A percentile compares a stretch with the other conserved stretches of the same genome.
Conservation (phyloP, 2,113 vertebrate genomes). For the Oreochromis tanganicae region DNA sequence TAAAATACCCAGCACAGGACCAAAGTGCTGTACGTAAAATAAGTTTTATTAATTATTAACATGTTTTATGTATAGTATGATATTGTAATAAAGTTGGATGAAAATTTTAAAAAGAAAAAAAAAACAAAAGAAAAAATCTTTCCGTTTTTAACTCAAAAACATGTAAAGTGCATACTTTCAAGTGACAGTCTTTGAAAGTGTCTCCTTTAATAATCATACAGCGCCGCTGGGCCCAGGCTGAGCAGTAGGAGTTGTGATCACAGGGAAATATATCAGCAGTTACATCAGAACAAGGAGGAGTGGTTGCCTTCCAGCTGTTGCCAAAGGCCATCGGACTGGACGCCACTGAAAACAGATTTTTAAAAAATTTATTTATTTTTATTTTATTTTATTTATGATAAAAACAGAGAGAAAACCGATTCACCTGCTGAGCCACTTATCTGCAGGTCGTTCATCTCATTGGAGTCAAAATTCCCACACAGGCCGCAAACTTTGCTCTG, state of each 20-base stretch:
- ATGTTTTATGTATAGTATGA: not conserved
- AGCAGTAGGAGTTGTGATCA: constrained; percentile 77
- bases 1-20: too few species aligned
- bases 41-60: too few species aligned
- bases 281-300: constrained; percentile 73
- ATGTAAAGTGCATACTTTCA: constrained; percentile 55
- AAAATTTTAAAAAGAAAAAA: too few species aligned
- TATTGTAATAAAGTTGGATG: not conserved
- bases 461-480: not conserved
- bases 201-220: constrained; percentile 50
- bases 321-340: constrained; percentile 71
- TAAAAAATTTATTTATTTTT: not conserved
- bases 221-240: constrained; percentile 74
- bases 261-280: constrained; percentile 74
- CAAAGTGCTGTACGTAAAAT: too few species aligned
- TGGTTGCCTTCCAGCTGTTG: constrained; percentile 78
- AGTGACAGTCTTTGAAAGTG: constrained; percentile 76
- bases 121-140: too few species aligned
- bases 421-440: not conserved
- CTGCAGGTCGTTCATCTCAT: not conserved
- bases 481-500: not conserved
- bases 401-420: not conserved
- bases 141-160: not conserved
- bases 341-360: not conserved
- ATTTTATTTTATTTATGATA: too few species aligned